Evolutionary conservation across 2,113 vertebrate genomes (phyloP).

Genomic region (Zosterops borbonicus): DNA sequence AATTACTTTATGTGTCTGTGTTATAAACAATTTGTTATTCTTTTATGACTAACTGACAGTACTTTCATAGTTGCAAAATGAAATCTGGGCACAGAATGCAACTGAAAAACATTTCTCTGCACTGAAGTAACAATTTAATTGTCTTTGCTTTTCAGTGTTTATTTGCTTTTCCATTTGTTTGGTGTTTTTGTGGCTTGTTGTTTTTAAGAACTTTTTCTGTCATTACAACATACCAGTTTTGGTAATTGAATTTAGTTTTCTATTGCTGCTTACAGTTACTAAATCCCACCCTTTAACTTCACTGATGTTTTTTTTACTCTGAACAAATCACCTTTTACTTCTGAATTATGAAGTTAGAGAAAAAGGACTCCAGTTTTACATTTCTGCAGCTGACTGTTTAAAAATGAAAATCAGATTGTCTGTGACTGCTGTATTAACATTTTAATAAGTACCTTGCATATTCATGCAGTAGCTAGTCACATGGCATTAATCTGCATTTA

Average conservation of each 20-base stretch:
- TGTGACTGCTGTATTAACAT: background rate
- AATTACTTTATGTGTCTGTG: background rate
- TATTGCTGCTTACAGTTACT: background rate
- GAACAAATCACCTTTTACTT: background rate
- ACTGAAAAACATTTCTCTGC: background rate
- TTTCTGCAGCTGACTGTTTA: background rate
- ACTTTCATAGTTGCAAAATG: background rate
- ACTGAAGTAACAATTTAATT: background rate
- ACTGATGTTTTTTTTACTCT: background rate
- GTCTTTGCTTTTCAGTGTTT: background rate
- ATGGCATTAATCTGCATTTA: conserved; percentile 25
- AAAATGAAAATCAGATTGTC: background rate
- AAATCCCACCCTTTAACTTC: background rate
- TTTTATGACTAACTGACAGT: background rate
- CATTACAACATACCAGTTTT: background rate
- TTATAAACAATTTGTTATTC: background rate
- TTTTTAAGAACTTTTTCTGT: background rate
- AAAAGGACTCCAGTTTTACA: background rate
- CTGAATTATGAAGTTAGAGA: background rate
- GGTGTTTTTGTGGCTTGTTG: background rate
- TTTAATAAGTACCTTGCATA: background rate
- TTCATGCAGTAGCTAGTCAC: background rate
- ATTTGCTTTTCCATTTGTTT: background rate
- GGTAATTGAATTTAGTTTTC: background rate
- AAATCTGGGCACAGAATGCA: background rate